Percentiles rank a stretch among this genome's conserved stretches.
Evolutionary conservation across 2,113 vertebrate species (phyloP).

Genomic region (Cercocebus atys): DNA sequence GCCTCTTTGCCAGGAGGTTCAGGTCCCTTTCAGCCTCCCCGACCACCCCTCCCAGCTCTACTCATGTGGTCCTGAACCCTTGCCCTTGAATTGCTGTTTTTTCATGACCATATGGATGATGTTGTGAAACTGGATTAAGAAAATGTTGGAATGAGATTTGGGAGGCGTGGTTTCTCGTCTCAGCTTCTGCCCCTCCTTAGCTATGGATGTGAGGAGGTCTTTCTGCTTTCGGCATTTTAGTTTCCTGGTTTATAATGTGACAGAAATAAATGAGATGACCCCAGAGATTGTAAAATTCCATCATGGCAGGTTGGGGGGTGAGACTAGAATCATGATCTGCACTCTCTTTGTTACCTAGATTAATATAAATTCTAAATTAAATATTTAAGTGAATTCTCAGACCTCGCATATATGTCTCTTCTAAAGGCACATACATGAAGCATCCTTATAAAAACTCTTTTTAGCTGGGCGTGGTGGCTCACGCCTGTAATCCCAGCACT

Average conservation of each 20-base stretch:
- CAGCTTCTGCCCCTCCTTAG: not conserved
- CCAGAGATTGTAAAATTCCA: not conserved
- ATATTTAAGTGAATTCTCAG: not conserved
- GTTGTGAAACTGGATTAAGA: slow-evolving; percentile 11
- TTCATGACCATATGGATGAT: not conserved
- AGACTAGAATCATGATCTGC: not conserved
- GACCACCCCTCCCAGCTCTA: not conserved
- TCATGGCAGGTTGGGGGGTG: not conserved
- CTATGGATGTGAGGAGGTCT: not conserved
- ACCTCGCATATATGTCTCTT: not conserved
- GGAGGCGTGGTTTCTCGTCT: slow-evolving; percentile 22
- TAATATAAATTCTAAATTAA: not conserved
- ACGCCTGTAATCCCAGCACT: no score
- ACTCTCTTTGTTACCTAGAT: not conserved
- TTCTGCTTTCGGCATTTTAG: not conserved
- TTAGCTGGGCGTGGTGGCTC: no score
- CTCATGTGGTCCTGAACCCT: not conserved
- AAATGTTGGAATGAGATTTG: not conserved
- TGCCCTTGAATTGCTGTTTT: not conserved
- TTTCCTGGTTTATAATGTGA: slow-evolving; percentile 30
- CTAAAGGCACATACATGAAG: not conserved
- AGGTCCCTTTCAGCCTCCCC: not conserved
- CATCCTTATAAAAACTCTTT: not conserved
- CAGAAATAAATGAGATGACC: not conserved
- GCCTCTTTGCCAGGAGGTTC: not conserved